Evolutionary conservation across 2,113 vertebrate genomes (phyloP).

Genomic region (Helogale parvula): DNA sequence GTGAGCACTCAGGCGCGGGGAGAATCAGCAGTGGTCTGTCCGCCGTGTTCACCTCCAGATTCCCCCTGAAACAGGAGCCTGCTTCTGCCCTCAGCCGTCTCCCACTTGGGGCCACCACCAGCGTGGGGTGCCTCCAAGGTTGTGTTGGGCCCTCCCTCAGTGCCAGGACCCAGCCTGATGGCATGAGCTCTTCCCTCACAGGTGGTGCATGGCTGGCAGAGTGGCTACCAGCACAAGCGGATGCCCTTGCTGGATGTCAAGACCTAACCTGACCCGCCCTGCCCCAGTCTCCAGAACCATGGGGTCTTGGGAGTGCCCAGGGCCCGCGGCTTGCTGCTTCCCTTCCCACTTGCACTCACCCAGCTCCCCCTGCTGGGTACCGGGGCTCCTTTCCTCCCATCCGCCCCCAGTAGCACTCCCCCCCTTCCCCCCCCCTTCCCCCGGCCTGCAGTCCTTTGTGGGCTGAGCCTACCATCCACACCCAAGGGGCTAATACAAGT

Average conservation of each 20-base stretch:
- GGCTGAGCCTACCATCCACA: neutral
- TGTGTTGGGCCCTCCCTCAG: neutral
- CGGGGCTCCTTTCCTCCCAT: neutral
- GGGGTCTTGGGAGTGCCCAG: neutral
- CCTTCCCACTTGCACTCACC: neutral
- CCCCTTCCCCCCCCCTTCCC: too few species aligned
- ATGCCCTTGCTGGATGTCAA: constrained; percentile 88
- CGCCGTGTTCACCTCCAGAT: neutral
- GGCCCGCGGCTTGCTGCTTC: neutral
- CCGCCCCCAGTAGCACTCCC: neutral
- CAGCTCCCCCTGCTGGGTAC: neutral
- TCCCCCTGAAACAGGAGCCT: neutral
- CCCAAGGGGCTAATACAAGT: neutral
- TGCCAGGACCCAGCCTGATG: neutral
- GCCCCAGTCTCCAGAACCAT: neutral
- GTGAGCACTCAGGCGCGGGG: constrained; percentile 73
- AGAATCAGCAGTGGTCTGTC: neutral
- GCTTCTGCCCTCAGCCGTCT: too few species aligned
- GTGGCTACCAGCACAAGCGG: constrained; percentile 87
- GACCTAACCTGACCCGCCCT: constrained; percentile 63
- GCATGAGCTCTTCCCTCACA: constrained; percentile 51
- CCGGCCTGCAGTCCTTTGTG: neutral
- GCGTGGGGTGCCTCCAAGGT: rapidly evolving
- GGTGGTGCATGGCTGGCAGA: constrained; percentile 91
- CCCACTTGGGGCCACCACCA: too few species aligned